Base-by-base conservation (phyloP, 2,888 invertebrate genomes). In the Zygaena filipendulae region DNA sequence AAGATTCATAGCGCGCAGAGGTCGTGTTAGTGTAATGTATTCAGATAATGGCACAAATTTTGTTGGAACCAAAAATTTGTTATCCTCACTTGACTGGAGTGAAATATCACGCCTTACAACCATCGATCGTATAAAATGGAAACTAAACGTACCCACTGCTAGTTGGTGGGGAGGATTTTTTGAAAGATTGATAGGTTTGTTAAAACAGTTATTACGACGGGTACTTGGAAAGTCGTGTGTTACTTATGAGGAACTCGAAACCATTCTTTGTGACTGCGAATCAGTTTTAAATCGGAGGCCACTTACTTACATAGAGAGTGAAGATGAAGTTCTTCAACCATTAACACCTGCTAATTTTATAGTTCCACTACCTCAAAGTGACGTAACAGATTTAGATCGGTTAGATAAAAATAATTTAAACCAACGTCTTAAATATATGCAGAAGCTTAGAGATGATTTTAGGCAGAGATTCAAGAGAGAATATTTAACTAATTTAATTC, bases 11-110 rank as follows among this genome's bases (percentile, higher is more conserved):
- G n/a, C n/a, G n/a, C n/a, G n/a, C n/a, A n/a, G n/a, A 20, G 31
- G 31, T 6, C 12, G 27, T 9, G 20, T 23, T 2, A 20, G 11
- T 9, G 23, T 23, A 8, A 19, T 31, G 4, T 23, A 23, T 9
- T 13, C 20, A 3, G 31, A 32, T 11, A 32, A 32, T 18, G 32
- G 32, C n/a, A 32, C 32, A 3, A 32, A 28, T 27, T 27, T 32
- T 25, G 6, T 8, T 21, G 32, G 32, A 2, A 19, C 25, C 3
- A n/a, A 24, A 5, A 27, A 32, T 16, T 13, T 32, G 4, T 10
- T 32, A 9, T 11, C 20, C 10, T 4, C 5, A 2, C 2, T 23
- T 13, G n/a, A n/a, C n/a, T 16, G 25, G 13, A 13, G 25, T 11
- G 27, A 26, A 13, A 11, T 20, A 23, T 3, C 13, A 21, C 7